These are phyloP conservation scores for Catharus bicknelli DNA, from an alignment of 2,113 vertebrate species.

Conservation along the genomic window DNA sequence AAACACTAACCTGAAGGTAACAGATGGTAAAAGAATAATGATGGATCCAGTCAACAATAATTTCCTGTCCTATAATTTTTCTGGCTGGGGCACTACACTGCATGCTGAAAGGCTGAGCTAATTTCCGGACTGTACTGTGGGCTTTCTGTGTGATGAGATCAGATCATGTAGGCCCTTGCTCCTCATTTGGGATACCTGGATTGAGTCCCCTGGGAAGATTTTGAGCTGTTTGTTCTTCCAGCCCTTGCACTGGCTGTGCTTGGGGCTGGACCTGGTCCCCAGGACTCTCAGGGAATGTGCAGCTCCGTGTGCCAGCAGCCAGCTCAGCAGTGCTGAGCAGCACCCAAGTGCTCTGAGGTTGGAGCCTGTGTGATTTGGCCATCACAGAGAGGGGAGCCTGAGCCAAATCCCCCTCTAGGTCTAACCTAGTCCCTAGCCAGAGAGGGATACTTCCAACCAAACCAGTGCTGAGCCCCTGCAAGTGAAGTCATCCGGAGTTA, in stretches of 20 bases:
- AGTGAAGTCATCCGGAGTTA: background rate
- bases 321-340: background rate
- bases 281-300: background rate
- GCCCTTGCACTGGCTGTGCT: background rate
- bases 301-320: background rate
- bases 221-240: background rate
- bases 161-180: background rate
- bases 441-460: background rate
- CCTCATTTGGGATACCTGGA: background rate
- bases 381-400: background rate
- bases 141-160: background rate
- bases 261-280: background rate
- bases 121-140: background rate
- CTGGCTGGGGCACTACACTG: background rate
- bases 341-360: background rate
- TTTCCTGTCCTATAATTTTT: constrained; percentile 54
- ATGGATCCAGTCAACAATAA: constrained; percentile 54
- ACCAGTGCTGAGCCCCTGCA: background rate
- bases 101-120: constrained; percentile 37
- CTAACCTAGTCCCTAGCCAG: background rate
- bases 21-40: constrained; percentile 61
- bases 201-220: background rate
- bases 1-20: constrained; percentile 46
- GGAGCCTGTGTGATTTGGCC: background rate
- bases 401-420: background rate